These are phyloP conservation scores for Cerastis leucographa DNA, from an alignment of 2,888 invertebrate species.

Conservation along the genomic window DNA sequence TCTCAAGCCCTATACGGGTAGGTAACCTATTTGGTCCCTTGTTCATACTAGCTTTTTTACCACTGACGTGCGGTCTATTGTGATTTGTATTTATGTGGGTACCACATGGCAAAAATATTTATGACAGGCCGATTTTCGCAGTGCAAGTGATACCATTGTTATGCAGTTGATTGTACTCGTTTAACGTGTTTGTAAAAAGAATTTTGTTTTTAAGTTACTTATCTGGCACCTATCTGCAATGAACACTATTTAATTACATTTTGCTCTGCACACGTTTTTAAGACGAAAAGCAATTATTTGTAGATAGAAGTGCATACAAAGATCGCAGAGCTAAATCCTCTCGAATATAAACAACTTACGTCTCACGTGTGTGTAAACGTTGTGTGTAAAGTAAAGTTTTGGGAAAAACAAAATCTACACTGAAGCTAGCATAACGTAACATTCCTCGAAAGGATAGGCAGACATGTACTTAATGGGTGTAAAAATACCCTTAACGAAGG, in stretches of 20 bases:
- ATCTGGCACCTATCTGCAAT: background rate
- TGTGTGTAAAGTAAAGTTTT: too few species aligned
- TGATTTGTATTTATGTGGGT: too few species aligned
- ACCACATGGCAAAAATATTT: too few species aligned
- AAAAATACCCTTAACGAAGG: too few species aligned
- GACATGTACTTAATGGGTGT: background rate
- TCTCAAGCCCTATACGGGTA: too few species aligned
- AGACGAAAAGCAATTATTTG: constrained; percentile 2
- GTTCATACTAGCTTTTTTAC: background rate
- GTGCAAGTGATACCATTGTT: background rate
- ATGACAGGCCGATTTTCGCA: background rate
- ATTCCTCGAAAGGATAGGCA: background rate
- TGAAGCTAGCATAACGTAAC: background rate
- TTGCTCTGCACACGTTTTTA: background rate
- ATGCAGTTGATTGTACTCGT: background rate
- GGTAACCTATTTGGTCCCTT: too few species aligned
- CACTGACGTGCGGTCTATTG: too few species aligned
- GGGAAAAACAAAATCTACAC: background rate
- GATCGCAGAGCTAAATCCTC: background rate
- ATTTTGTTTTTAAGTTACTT: background rate
- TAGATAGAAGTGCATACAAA: background rate
- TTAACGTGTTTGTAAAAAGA: background rate
- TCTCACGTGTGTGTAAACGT: background rate
- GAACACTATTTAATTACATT: background rate
- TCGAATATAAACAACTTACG: background rate